These are phyloP conservation scores for Istiophorus platypterus DNA, from an alignment of 2,113 vertebrate genomes.

Conservation along the genomic window DNA sequence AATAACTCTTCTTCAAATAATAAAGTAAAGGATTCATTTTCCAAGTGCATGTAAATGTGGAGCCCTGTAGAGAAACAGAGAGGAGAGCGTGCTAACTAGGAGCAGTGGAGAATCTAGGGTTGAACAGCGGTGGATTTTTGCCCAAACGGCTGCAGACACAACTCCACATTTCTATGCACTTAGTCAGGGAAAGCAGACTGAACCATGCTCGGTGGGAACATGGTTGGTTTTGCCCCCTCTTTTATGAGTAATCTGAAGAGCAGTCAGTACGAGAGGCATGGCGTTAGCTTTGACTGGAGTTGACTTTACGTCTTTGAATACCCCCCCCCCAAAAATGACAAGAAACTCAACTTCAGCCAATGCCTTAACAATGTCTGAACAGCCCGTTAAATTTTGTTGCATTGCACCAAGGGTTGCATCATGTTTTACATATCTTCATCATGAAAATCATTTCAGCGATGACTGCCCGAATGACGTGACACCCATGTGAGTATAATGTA, in stretches of 20 bases:
- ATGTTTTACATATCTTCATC: conserved; percentile 61
- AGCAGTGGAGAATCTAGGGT: conserved; percentile 40
- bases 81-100: conserved; percentile 42
- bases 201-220: conserved; percentile 83
- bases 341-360: conserved; percentile 78
- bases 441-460: conserved; percentile 69
- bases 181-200: conserved; percentile 78
- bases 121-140: conserved; percentile 31
- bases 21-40: conserved; percentile 77
- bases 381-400: conserved; percentile 66
- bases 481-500: conserved; percentile 75
- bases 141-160: conserved; percentile 53
- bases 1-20: conserved; percentile 78
- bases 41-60: conserved; percentile 80
- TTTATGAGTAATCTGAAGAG: conserved; percentile 80
- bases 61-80: conserved; percentile 53
- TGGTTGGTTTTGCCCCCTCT: conserved; percentile 85
- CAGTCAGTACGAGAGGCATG: conserved; percentile 77
- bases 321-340: conserved; percentile 40
- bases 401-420: conserved; percentile 75
- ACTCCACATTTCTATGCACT: conserved; percentile 82
- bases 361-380: conserved; percentile 60
- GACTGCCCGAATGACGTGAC: conserved; percentile 71
- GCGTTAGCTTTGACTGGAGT: conserved; percentile 77
- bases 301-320: conserved; percentile 57